Base-by-base conservation (phyloP, 2,888 invertebrate genomes). In the Trichopria drosophilae region DNA sequence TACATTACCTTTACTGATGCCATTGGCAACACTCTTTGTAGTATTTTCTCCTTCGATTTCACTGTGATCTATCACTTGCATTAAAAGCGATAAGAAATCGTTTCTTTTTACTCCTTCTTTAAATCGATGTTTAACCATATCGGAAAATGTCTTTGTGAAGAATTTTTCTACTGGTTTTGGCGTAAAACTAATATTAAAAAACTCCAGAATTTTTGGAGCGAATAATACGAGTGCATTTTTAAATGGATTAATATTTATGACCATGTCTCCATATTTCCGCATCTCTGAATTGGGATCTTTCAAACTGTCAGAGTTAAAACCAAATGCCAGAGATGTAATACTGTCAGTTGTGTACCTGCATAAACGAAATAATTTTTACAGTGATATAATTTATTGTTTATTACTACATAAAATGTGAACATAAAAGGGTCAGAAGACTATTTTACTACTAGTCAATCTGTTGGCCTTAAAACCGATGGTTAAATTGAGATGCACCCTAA, bases 41-140 rank as follows among this genome's bases (percentile, higher is more conserved):
- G 13, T 7, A 3, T 66, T 58, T 9, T 67, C 64, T 7, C 53
- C 55, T 18, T 66, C 62, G 4, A 66, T 51, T 40, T 64, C 65
- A 20, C 67, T 66, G 3, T 64, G 57, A 13, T 68, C 65, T 28
- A 71, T 71, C 7, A 76, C 53, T 41, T 74, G 69, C 41, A 76
- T 71, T 23, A 77, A 47, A 3, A 75, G 54, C 45, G 75, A 69
- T 36, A 77, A 53, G 36, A 77, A 76, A 55, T 77, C 77, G 2
- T 67, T 66, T 18, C 74, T 64, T 3, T 61, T 63, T 5, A 72
- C 51, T 23, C 69, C 67, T 29, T 66, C 63, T 9, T 60, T 46
- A 24, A 69, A 57, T 9, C 78, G 61, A 6, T 66, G 59, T 3
- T 67, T 52, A 3, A 77, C 64, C 0, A 73, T 69, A 7, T 73